Conservation (phyloP, 2,888 invertebrate species). For the Andrena dorsata region DNA sequence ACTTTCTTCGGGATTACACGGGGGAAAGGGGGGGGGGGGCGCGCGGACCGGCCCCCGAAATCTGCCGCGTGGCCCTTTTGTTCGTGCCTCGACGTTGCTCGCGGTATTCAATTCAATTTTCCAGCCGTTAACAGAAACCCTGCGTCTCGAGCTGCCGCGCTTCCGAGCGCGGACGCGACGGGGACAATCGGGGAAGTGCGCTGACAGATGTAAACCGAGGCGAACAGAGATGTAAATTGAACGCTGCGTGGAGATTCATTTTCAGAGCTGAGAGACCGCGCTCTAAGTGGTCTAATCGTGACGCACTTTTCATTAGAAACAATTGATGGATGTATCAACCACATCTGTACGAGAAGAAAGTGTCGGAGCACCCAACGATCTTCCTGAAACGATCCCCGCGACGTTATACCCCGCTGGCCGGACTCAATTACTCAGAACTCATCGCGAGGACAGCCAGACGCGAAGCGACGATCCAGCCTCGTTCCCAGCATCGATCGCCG, state of each 20-base stretch:
- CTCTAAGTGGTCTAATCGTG: no score
- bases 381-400: not conserved
- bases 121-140: not conserved
- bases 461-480: slow-evolving; percentile 9
- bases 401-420: not conserved
- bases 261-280: no score
- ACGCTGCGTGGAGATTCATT: no score
- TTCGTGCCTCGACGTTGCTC: not conserved
- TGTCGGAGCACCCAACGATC: no score
- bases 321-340: no score
- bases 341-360: no score
- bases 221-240: not conserved
- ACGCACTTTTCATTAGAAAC: no score
- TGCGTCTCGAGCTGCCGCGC: slow-evolving; percentile 9
- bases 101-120: slow-evolving; percentile 18
- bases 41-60: not conserved
- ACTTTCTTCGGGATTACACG: slow-evolving; percentile 54
- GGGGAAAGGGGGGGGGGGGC: not conserved
- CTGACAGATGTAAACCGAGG: slow-evolving; percentile 9
- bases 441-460: slow-evolving; percentile 11
- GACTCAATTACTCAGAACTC: slow-evolving; percentile 20
- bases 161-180: not conserved
- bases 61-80: not conserved
- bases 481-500: slow-evolving; percentile 22
- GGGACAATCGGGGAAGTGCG: slow-evolving; percentile 17